A percentile compares a stretch with the other conserved stretches of the same genome.
Evolutionary conservation across 2,888 invertebrate genomes (phyloP).

Genomic region (Formica aserva): DNA sequence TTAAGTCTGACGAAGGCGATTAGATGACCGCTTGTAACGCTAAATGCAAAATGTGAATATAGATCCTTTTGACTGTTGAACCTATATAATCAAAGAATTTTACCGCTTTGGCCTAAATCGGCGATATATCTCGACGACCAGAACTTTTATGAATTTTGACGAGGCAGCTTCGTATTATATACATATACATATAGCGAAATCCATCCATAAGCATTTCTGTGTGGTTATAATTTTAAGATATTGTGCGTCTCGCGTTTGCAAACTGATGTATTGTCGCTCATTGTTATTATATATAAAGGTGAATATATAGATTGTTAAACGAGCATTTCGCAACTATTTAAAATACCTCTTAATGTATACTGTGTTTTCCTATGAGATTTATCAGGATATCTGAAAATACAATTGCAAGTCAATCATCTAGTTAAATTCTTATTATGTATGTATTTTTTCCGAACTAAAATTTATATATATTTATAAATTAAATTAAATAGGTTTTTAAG

Average conservation of each 20-base stretch:
- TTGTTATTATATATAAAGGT: conserved; percentile 71
- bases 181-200: conserved; percentile 54
- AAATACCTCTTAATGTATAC: neutral
- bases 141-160: conserved; percentile 53
- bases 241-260: conserved; percentile 57
- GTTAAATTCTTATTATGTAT: neutral
- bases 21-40: conserved; percentile 1
- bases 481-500: neutral
- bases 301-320: conserved; percentile 66
- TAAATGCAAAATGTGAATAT: conserved; percentile 11
- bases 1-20: neutral
- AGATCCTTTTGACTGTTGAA: conserved; percentile 30
- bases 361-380: neutral
- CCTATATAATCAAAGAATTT: conserved; percentile 51
- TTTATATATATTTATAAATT: neutral
- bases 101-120: conserved; percentile 51
- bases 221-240: conserved; percentile 41
- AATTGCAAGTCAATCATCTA: neutral
- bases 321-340: conserved; percentile 26
- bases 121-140: conserved; percentile 39
- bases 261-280: conserved; percentile 57
- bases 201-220: conserved; percentile 69
- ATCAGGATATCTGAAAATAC: neutral
- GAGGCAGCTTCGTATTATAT: conserved; percentile 40
- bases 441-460: neutral